phyloP scores from a whole-genome alignment of 2,797 vertebrate species.

The Nothura maculosa region DNA sequence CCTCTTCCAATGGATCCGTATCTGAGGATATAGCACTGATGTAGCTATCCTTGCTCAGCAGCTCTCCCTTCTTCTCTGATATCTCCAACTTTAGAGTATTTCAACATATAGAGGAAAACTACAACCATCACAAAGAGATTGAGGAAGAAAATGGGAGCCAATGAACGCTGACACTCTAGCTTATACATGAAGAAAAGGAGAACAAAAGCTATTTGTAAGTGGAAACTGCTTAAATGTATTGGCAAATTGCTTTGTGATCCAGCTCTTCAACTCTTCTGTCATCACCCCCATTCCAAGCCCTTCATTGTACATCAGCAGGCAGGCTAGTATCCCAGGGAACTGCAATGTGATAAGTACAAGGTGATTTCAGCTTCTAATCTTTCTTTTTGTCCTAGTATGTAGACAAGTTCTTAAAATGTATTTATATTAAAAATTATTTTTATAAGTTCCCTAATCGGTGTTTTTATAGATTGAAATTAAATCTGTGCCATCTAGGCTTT shows the following conservation, averaged over 20 bases:
- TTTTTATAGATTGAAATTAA: not conserved
- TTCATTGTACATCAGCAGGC: not conserved
- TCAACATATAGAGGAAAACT: not conserved
- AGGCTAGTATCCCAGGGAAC: not conserved
- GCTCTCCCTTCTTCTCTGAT: slow-evolving; percentile 11
- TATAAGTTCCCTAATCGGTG: not conserved
- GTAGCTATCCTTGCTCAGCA: slow-evolving; percentile 11
- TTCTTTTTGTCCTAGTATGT: not conserved
- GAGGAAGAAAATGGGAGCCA: not conserved
- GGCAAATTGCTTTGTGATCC: not conserved
- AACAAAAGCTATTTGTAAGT: not conserved
- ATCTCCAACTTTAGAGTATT: not conserved
- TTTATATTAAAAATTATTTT: not conserved
- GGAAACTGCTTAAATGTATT: not conserved
- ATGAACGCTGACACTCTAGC: rapidly evolving
- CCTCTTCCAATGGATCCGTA: not conserved
- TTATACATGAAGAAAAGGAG: not conserved
- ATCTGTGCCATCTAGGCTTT: not conserved
- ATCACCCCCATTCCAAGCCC: not conserved
- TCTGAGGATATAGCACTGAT: not conserved
- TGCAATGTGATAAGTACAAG: not conserved
- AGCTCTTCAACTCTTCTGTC: slow-evolving; percentile 18
- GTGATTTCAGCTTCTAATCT: not conserved
- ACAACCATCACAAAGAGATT: not conserved
- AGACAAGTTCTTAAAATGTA: not conserved